phyloP scores from a whole-genome alignment of 1,140 invertebrate species.

The Drosophila mayri region DNA sequence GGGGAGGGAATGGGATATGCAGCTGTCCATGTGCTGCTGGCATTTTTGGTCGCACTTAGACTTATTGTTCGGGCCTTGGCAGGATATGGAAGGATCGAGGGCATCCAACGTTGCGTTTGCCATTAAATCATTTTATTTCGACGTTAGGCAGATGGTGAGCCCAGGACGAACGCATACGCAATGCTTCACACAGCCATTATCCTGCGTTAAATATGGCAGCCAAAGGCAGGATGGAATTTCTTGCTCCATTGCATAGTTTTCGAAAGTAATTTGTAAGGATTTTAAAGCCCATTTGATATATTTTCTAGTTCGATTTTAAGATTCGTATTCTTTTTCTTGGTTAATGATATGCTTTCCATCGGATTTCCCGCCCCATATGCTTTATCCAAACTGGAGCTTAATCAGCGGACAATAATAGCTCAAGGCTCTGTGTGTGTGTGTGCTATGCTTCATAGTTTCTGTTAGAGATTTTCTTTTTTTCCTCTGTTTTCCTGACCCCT shows the following conservation, averaged over 20 bases:
- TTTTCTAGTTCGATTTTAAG: not conserved
- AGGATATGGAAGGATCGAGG: slow-evolving; percentile 25
- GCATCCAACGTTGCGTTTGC: slow-evolving; percentile 23
- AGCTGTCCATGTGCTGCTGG: slow-evolving; percentile 47
- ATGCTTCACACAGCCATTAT: slow-evolving; percentile 5
- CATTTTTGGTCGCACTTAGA: slow-evolving; percentile 53
- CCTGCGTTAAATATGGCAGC: slow-evolving; percentile 2
- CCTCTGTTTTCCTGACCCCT: not conserved
- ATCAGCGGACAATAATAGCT: slow-evolving; percentile 42
- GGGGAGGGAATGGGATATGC: not conserved
- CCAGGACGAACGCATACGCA: slow-evolving; percentile 3
- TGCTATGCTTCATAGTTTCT: slow-evolving; percentile 18
- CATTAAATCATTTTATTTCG: slow-evolving; percentile 54
- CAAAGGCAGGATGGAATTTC: slow-evolving; percentile 4
- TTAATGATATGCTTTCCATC: not conserved
- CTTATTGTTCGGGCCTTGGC: slow-evolving; percentile 57
- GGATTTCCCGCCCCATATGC: not conserved
- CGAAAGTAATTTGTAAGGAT: not conserved
- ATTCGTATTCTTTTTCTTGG: not conserved
- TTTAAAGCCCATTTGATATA: not conserved
- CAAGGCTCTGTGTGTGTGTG: slow-evolving; percentile 5
- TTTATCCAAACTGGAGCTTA: slow-evolving; percentile 33
- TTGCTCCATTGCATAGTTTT: not conserved
- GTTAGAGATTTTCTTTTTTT: slow-evolving; percentile 7
- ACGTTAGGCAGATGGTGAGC: slow-evolving; percentile 40